Evolutionary conservation across 2,888 invertebrate species (phyloP), one percentile per base, ranked within the genome.

Genomic region (Nemotelus pantherinus): DNA sequence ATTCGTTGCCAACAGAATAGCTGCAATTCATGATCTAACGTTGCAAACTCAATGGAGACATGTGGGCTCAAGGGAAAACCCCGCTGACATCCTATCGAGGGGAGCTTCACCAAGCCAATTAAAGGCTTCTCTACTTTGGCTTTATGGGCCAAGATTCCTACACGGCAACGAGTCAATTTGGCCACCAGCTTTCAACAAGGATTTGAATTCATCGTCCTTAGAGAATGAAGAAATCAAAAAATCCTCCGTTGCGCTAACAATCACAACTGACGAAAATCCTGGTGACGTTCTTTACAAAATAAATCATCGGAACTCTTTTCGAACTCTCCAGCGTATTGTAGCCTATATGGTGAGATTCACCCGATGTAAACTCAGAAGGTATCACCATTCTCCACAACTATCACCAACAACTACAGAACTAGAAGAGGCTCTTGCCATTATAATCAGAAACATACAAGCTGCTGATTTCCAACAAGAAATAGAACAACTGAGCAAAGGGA

Each of bases 101-200:
- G 75, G 75, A 39, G 2, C 63, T n/a, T n/a, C n/a, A n/a, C n/a
- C n/a, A n/a, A n/a, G n/a, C n/a, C n/a, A n/a, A n/a, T n/a, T n/a
- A n/a, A n/a, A n/a, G n/a, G n/a, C n/a, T 2, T 2, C 48, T 2
- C 75, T 50, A 1, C 41, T 39, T 2, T 48, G 1, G 41, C 39
- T 75, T 3, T 63, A 50, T 39, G 63, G 75, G 3, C 63, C 75
- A 2, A 9, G 39, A 1, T 75, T 75, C 50, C 10, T 75, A 25
- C 43, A 75, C 43, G 63, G 50, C 2, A 9, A 58, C 1, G 6
- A 57, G 25, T 4, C 10, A 41, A n/a, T 60, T 3, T 58, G 74
- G 74, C 74, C 60, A 1, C 6, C 55, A 44, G 3, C 44, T 2
- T 2, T 6, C 2, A 44, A 4, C 7, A 43, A 0, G 3, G 57